A percentile compares a stretch with the other conserved stretches of the same genome.
Evolutionary conservation across 2,113 vertebrate species (phyloP).

Genomic region (Gallinago jamesoni): DNA sequence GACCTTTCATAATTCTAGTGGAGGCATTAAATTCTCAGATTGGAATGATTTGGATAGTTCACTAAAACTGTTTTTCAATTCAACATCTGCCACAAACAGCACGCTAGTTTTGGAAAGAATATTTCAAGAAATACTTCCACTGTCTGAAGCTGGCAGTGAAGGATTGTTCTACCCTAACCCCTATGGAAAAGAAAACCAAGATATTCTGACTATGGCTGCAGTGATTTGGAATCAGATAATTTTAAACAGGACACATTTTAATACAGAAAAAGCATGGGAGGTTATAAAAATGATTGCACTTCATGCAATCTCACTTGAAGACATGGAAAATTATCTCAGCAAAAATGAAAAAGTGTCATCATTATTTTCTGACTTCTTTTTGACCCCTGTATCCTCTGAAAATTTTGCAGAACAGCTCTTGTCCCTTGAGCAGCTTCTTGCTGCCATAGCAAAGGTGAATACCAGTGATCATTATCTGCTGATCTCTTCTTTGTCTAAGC

Average conservation of each 20-base stretch:
- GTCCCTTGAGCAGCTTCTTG: constrained; percentile 25
- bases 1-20: neutral
- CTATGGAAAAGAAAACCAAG: neutral
- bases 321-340: constrained; percentile 7
- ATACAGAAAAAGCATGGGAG: constrained; percentile 31
- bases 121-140: neutral
- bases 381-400: neutral
- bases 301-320: neutral
- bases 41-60: neutral
- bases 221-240: constrained; percentile 26
- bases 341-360: constrained; percentile 1
- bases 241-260: constrained; percentile 40
- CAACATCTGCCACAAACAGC: neutral
- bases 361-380: constrained; percentile 36
- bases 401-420: constrained; percentile 13
- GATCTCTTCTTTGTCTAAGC: constrained; percentile 10
- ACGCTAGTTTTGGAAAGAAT: neutral
- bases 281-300: constrained; percentile 36
- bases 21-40: neutral
- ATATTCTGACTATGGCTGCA: constrained; percentile 24
- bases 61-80: neutral
- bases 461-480: constrained; percentile 1
- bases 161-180: neutral
- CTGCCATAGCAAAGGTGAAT: neutral
- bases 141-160: neutral